These are phyloP conservation scores for Maconellicoccus hirsutus DNA, from an alignment of 1,140 invertebrate species.

Conservation along the genomic window DNA sequence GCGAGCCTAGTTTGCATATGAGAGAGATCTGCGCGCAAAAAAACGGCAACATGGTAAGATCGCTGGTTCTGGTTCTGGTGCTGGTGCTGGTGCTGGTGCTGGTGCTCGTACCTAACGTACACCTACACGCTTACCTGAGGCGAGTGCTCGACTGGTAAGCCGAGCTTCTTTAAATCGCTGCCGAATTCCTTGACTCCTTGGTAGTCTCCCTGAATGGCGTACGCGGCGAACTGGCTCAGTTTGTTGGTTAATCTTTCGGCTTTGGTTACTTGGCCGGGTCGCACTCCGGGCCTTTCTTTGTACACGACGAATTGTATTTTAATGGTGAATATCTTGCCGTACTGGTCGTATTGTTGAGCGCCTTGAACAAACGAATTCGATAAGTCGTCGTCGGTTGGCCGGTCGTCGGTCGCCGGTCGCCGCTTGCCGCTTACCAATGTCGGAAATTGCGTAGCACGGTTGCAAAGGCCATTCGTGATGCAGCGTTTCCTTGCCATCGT, in stretches of 20 bases:
- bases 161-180: constrained; percentile 81
- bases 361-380: too few species aligned
- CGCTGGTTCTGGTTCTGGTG: too few species aligned
- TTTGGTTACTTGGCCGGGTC: constrained; percentile 90
- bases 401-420: neutral
- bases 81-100: too few species aligned
- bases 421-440: constrained; percentile 43
- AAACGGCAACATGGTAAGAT: too few species aligned
- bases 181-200: constrained; percentile 85
- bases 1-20: constrained; percentile 88
- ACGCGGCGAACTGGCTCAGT: constrained; percentile 84
- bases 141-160: constrained; percentile 92
- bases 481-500: constrained; percentile 79
- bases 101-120: neutral
- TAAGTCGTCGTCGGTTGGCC: too few species aligned
- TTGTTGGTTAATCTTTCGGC: constrained; percentile 81
- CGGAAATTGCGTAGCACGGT: constrained; percentile 83
- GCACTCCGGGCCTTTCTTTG: constrained; percentile 91
- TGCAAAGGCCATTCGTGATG: constrained; percentile 79
- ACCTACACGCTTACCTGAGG: constrained; percentile 51
- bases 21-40: constrained; percentile 82
- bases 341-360: constrained; percentile 96
- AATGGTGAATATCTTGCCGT: constrained; percentile 96
- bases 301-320: constrained; percentile 98
- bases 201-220: constrained; percentile 86